A percentile compares a stretch with the other conserved stretches of the same genome.
Conservation (phyloP, 2,797 vertebrate genomes). For the Pachyuromys duprasi region DNA sequence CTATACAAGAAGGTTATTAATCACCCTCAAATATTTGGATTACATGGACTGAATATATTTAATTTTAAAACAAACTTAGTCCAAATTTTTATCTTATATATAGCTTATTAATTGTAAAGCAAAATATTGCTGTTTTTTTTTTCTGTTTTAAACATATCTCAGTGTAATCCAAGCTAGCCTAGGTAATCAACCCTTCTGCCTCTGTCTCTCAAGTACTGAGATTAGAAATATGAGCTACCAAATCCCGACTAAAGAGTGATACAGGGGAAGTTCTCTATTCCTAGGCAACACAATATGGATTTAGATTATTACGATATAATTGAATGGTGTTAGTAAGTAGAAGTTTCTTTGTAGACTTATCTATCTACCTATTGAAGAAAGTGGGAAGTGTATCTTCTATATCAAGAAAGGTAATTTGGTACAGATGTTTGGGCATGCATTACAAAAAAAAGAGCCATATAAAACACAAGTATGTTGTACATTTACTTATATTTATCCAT, state of each 20-base stretch:
- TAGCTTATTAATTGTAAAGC: not conserved
- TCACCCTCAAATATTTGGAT: not conserved
- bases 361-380: not conserved
- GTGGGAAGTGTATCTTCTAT: not conserved
- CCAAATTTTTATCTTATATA: constrained; percentile 6
- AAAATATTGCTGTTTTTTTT: not conserved
- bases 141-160: not conserved
- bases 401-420: not conserved
- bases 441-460: not conserved
- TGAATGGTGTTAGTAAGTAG: not conserved
- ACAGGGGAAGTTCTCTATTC: not conserved
- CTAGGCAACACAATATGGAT: not conserved
- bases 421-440: not conserved
- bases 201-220: not conserved
- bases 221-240: not conserved
- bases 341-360: not conserved
- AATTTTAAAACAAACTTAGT: not conserved
- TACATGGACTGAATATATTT: not conserved
- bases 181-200: not conserved
- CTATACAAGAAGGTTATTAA: not conserved
- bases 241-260: not conserved
- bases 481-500: not conserved
- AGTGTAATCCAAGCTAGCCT: not conserved
- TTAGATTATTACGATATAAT: not conserved
- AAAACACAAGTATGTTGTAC: not conserved